Conservation (phyloP, 2,113 vertebrate genomes). For the Cettia cetti region DNA sequence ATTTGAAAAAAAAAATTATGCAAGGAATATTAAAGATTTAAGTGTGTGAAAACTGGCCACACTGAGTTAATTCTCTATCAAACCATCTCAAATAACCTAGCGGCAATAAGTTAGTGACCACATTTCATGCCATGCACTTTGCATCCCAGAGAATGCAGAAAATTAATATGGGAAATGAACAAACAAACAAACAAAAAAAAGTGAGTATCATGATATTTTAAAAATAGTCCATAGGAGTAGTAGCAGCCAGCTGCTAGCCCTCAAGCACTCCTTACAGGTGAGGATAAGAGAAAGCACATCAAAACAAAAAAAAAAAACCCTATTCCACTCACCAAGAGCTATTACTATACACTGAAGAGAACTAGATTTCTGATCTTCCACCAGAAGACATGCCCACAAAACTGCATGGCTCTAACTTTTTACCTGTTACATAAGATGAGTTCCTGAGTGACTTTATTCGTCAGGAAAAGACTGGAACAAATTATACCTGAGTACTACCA, state of each 20-base stretch:
- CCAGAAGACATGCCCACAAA: neutral
- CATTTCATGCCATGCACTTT: neutral
- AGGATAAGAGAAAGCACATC: neutral
- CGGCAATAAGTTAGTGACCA: neutral
- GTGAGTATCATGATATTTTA: accelerated
- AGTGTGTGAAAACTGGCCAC: conserved; percentile 8
- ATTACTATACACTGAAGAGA: neutral
- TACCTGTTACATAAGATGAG: neutral
- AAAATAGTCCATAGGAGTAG: neutral
- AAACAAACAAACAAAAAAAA: neutral
- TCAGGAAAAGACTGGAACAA: neutral
- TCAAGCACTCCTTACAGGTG: neutral
- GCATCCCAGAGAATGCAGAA: neutral
- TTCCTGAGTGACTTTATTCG: neutral
- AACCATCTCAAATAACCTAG: neutral
- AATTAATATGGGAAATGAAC: neutral
- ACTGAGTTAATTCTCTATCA: neutral
- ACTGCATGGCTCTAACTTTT: neutral
- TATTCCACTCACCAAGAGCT: no score
- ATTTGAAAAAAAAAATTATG: conserved; percentile 14
- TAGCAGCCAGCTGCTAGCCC: neutral
- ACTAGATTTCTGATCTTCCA: neutral
- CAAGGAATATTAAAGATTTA: conserved; percentile 17
- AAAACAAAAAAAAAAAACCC: neutral
- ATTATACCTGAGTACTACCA: neutral